Evolutionary conservation across 2,113 vertebrate species (phyloP), one percentile per base, ranked within the genome.

Genomic region (Pseudopipra pipra): DNA sequence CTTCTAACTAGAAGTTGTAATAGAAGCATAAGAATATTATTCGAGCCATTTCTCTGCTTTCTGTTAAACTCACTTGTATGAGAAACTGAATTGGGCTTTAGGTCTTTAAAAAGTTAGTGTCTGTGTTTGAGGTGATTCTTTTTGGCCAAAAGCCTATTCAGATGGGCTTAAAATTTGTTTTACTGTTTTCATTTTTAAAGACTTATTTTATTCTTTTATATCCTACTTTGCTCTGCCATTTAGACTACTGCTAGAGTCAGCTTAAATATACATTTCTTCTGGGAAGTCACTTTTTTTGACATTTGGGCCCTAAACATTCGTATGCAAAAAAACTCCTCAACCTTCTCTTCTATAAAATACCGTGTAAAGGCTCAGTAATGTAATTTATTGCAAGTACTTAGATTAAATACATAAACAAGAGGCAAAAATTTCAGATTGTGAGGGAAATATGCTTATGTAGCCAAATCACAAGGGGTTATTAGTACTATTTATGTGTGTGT

Each of bases 261-360:
- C 20, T 54, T 85, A 83, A 58, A 47, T 70, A 22, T 43, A 39
- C 2, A 4, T 52, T 35, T 61, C 15, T 77, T 19, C 5, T 39
- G 43, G 35, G 30, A 89, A 43, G 8, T 63, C 63, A 30, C 6
- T 85, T 75, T 46, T 46, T 39, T 37, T 67, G 9, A 33, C 37
- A 18, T 25, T 70, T 67, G 44, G 55, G 3, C 24, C 41, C 12
- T 70, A 37, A 62, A 46, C 6, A 22, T 39, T 68, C 10, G 28
- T 49, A 22, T 5, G 11, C 11, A 30, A 52, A 76, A 72, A 43
- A 49, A 9, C 0, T 2, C 5, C 7, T 12, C 12, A 2, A 1
- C 6, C 8, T 58, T 78, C 35, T 85, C 5, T 25, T 86, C 14
- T 56, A 9, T 80, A 51, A 73, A 68, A 51, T 44, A 51, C 21